phyloP scores from a whole-genome alignment of 2,888 invertebrate species.

The Lithodes maja region DNA sequence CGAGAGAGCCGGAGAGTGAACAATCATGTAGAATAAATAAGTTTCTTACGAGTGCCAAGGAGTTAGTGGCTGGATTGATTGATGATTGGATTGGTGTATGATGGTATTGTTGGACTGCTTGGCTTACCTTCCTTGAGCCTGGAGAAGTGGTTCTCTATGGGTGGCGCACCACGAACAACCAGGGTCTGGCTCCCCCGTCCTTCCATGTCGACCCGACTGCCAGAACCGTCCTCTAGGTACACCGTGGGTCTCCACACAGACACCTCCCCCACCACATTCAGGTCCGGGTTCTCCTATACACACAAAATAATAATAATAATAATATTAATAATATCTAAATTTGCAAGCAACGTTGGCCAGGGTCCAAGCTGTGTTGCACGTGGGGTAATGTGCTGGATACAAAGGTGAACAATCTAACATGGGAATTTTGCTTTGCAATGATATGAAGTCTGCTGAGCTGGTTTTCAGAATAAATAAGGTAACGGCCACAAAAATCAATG shows the following conservation, averaged over 20 bases:
- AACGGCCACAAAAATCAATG: too few relatives aligned
- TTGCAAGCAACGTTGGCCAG: neutral
- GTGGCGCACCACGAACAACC: conserved; percentile 11
- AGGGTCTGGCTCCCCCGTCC: conserved; percentile 1
- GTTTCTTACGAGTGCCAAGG: too few relatives aligned
- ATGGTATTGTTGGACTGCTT: neutral
- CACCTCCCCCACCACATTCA: neutral
- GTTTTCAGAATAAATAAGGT: too few relatives aligned
- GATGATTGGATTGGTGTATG: neutral
- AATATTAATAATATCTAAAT: neutral
- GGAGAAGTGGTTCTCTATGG: conserved; percentile 5
- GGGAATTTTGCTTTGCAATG: too few relatives aligned
- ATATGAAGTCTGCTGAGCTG: too few relatives aligned
- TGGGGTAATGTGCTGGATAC: too few relatives aligned
- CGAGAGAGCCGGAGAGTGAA: too few relatives aligned
- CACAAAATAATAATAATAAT: neutral
- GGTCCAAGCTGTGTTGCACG: too few relatives aligned
- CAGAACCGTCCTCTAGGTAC: conserved; percentile 38
- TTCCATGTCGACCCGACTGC: conserved; percentile 30
- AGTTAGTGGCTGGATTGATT: too few relatives aligned
- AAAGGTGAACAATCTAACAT: too few relatives aligned
- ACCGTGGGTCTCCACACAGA: conserved; percentile 40
- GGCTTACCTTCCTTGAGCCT: conserved; percentile 33
- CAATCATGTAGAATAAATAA: too few relatives aligned
- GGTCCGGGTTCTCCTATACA: conserved; percentile 18